Base-by-base conservation (phyloP, 2,888 invertebrate genomes). In the Drepana falcataria region DNA sequence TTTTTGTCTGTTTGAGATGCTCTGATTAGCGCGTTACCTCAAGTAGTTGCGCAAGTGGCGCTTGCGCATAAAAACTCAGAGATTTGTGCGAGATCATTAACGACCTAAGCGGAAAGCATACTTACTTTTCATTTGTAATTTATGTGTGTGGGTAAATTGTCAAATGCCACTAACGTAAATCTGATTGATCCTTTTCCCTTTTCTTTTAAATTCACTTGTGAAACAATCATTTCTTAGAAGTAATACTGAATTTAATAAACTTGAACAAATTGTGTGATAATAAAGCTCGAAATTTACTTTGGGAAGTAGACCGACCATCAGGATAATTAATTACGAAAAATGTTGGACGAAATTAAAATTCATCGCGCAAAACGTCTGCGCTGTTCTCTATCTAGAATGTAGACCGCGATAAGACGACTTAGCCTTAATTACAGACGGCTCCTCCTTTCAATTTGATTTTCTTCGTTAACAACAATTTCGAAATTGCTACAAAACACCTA, bases 21-120 rank as follows among this genome's bases (percentile, higher is more conserved):
- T 87, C 85, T 85, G 83, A 83, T 87, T 87, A 73, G 75, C 76
- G 71, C 77, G 71, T 72, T 74, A 68, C 74, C 72, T 67, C 69
- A 68, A 51, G 61, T 55, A 52, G 62, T 80, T 77, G 72, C 72
- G 71, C 63, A 76, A 79, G 65, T 56, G 61, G 65, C 68, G 69
- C 69, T 69, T 72, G 77, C 71, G 68, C 75, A 69, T 63, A 61
- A 58, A 62, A 60, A 65, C 54, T 35, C 51, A 62, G 37, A 56
- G 56, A 65, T n/a, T n/a, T n/a, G n/a, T n/a, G 61, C 56, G 59
- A 60, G 58, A 63, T 63, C 54, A 68, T 65, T 53, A 49, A 21
- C 53, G 48, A 56, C 51, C 48, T n/a, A n/a, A n/a, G n/a, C n/a
- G n/a, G n/a, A n/a, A n/a, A n/a, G n/a, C n/a, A n/a, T n/a, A n/a